Percentiles rank a stretch among this genome's conserved stretches.
Evolutionary conservation across 2,888 invertebrate genomes (phyloP).

Genomic region (Pegoplata infirma): DNA sequence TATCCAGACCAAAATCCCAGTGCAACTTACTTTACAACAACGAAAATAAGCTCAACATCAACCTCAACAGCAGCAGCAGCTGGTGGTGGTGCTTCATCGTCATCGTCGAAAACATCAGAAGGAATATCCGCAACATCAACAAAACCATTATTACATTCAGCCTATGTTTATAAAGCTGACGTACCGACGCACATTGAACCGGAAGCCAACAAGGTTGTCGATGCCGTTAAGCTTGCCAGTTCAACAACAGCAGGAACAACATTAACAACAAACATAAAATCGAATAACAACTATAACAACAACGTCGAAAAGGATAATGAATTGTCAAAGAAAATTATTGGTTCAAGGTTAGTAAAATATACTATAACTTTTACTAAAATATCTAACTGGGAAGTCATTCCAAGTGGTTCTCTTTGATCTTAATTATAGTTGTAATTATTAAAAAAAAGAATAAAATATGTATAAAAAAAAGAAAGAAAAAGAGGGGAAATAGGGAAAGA

Average conservation of each 20-base stretch:
- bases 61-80: slow-evolving; percentile 36
- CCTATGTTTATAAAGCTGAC: slow-evolving; percentile 56
- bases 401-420: no score
- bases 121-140: slow-evolving; percentile 45
- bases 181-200: slow-evolving; percentile 67
- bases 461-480: no score
- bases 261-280: slow-evolving; percentile 17
- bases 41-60: slow-evolving; percentile 44
- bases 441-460: no score
- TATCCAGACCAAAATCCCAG: slow-evolving; percentile 6
- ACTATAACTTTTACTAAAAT: no score
- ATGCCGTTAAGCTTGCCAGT: slow-evolving; percentile 50
- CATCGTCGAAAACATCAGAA: slow-evolving; percentile 34
- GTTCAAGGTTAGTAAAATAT: slow-evolving; percentile 81
- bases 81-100: slow-evolving; percentile 24
- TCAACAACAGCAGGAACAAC: slow-evolving; percentile 44
- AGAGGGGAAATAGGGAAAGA: no score
- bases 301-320: slow-evolving; percentile 76
- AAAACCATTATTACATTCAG: slow-evolving; percentile 60
- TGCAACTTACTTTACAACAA: slow-evolving; percentile 20
- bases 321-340: slow-evolving; percentile 81
- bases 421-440: no score
- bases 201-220: slow-evolving; percentile 66
- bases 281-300: slow-evolving; percentile 35
- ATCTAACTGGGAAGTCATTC: no score